Percentiles rank a stretch among this genome's conserved stretches.
Conservation (phyloP, 2,888 invertebrate species). For the Stegana nigrithorax region DNA sequence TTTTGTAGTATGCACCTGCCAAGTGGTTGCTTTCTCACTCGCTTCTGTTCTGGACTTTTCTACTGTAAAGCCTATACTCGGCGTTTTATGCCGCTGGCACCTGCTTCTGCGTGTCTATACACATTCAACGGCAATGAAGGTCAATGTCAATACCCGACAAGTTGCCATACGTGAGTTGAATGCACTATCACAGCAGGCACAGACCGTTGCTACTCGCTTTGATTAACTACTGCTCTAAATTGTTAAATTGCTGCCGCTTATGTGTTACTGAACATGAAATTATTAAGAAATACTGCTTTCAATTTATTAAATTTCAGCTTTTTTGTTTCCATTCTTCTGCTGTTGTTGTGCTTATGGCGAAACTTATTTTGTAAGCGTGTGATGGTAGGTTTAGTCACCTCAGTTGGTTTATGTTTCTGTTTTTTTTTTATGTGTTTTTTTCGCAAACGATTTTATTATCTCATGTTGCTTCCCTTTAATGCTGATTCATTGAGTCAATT, state of each 20-base stretch:
- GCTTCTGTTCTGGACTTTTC: too few species aligned
- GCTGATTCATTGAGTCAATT: neutral
- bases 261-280: neutral
- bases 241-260: neutral
- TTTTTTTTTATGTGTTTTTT: neutral
- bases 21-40: neutral
- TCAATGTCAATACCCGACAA: slow-evolving; percentile 13
- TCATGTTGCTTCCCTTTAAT: too few species aligned
- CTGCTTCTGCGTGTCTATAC: too few species aligned
- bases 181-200: neutral
- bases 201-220: neutral
- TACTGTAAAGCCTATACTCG: too few species aligned
- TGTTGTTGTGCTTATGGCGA: too few species aligned
- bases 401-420: neutral
- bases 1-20: slow-evolving; percentile 1
- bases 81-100: too few species aligned
- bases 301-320: neutral
- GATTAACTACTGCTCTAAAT: neutral
- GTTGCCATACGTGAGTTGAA: slow-evolving; percentile 3
- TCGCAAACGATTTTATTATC: too few species aligned
- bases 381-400: neutral
- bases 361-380: neutral
- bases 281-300: neutral
- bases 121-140: slow-evolving; percentile 6
- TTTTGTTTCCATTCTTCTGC: neutral